phyloP scores from a whole-genome alignment of 2,797 vertebrate genomes.

The Coregonus sp. region DNA sequence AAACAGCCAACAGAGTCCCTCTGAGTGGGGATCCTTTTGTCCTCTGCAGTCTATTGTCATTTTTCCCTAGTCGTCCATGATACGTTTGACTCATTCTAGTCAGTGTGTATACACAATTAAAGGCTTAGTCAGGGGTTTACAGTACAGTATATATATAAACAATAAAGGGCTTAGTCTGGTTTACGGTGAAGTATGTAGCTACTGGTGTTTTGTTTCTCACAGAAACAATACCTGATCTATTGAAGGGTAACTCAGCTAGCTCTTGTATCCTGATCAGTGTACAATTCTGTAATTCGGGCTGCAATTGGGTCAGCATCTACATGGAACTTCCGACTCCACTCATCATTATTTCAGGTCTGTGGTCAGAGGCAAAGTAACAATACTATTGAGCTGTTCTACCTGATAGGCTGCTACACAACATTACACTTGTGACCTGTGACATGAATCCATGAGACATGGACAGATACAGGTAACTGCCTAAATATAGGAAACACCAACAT shows the following conservation, averaged over 20 bases:
- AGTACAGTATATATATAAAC: no score
- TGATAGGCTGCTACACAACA: no score
- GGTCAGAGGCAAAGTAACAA: conserved; percentile 29
- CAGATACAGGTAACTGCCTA: no score
- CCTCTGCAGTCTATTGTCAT: neutral
- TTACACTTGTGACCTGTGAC: no score
- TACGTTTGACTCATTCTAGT: neutral
- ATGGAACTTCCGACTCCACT: conserved; percentile 53
- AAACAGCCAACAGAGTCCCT: neutral
- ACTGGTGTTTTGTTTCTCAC: conserved; percentile 42
- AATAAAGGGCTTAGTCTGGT: neutral
- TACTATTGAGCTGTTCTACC: neutral
- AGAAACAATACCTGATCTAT: conserved; percentile 21
- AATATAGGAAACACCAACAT: no score
- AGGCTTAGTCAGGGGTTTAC: neutral
- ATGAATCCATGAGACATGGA: no score
- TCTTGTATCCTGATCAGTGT: conserved; percentile 47
- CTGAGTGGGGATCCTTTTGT: neutral
- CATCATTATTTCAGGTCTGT: conserved; percentile 71
- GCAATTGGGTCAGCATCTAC: conserved; percentile 58
- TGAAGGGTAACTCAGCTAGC: conserved; percentile 35
- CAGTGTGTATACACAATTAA: neutral
- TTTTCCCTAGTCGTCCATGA: neutral
- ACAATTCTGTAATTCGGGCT: conserved; percentile 58
- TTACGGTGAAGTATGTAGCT: neutral